A percentile compares a stretch with the other conserved stretches of the same genome.
phyloP scores from a whole-genome alignment of 1,140 invertebrate species.

The Grapholita molesta region DNA sequence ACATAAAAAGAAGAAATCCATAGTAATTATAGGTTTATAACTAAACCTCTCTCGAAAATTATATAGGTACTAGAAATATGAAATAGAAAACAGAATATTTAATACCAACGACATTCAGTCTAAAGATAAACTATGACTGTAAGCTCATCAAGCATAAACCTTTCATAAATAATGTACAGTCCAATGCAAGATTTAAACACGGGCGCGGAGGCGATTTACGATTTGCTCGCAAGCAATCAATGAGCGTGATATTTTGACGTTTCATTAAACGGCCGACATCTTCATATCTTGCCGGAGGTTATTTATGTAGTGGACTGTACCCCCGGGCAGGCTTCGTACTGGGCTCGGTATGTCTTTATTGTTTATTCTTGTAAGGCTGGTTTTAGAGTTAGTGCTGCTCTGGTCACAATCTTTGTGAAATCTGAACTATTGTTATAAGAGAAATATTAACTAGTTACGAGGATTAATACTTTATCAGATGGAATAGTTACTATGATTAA shows the following conservation, averaged over 20 bases:
- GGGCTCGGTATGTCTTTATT: constrained; percentile 28
- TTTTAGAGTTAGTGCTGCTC: neutral
- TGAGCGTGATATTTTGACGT: constrained; percentile 60
- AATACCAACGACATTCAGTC: neutral
- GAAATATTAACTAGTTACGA: neutral
- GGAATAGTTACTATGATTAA: too few relatives aligned
- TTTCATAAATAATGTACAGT: constrained; percentile 47
- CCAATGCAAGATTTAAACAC: constrained; percentile 45
- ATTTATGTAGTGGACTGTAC: constrained; percentile 55
- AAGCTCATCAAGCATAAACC: constrained; percentile 28
- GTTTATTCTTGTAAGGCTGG: neutral
- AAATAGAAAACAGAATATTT: too few relatives aligned
- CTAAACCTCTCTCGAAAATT: too few relatives aligned
- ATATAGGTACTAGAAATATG: too few relatives aligned
- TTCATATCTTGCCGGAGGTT: constrained; percentile 52
- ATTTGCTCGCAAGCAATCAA: constrained; percentile 49
- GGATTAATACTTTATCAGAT: too few relatives aligned
- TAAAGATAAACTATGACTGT: neutral
- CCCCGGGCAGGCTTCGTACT: constrained; percentile 32
- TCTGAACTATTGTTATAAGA: neutral
- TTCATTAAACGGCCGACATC: constrained; percentile 61
- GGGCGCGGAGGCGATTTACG: constrained; percentile 39
- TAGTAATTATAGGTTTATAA: too few relatives aligned
- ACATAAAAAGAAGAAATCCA: too few relatives aligned
- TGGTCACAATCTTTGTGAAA: neutral